phyloP scores from a whole-genome alignment of 1,140 invertebrate species.

The Proctacanthus coquilletti region DNA sequence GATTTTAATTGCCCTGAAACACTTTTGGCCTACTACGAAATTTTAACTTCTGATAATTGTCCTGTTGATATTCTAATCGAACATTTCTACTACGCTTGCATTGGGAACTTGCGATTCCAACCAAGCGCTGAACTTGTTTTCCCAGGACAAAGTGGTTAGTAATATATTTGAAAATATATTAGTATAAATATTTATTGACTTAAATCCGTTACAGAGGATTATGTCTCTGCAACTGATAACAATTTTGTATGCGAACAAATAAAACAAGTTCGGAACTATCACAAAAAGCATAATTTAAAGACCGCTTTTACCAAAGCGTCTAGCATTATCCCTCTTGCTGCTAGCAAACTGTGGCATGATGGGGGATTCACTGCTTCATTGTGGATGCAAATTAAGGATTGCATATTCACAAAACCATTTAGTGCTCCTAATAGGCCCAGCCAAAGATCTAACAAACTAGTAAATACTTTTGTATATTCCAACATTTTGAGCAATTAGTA shows the following conservation, averaged over 20 bases:
- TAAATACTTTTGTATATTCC: no score
- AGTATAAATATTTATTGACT: slow-evolving; percentile 2
- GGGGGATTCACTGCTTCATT: slow-evolving; percentile 22
- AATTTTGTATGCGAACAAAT: slow-evolving; percentile 15
- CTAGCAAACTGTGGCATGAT: slow-evolving; percentile 18
- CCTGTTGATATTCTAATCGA: slow-evolving; percentile 21
- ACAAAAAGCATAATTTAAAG: slow-evolving; percentile 14
- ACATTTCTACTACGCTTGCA: slow-evolving; percentile 20
- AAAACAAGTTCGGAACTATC: slow-evolving; percentile 18
- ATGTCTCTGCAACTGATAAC: slow-evolving; percentile 18
- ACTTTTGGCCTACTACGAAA: slow-evolving; percentile 17
- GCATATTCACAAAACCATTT: no score
- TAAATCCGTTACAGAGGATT: slow-evolving; percentile 13
- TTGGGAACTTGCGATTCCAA: slow-evolving; percentile 8
- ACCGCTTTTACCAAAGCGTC: slow-evolving; percentile 23
- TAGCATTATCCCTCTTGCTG: slow-evolving; percentile 21
- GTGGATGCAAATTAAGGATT: slow-evolving; percentile 23
- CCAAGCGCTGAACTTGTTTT: slow-evolving; percentile 23
- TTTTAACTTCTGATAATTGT: slow-evolving; percentile 20
- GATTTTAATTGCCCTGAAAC: slow-evolving; percentile 24
- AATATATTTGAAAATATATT: not conserved
- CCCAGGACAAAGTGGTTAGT: slow-evolving; percentile 14
- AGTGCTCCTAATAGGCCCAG: no score
- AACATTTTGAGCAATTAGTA: no score
- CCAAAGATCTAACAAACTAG: no score